Base-by-base conservation (phyloP, 2,797 vertebrate species). In the Perodicticus potto region DNA sequence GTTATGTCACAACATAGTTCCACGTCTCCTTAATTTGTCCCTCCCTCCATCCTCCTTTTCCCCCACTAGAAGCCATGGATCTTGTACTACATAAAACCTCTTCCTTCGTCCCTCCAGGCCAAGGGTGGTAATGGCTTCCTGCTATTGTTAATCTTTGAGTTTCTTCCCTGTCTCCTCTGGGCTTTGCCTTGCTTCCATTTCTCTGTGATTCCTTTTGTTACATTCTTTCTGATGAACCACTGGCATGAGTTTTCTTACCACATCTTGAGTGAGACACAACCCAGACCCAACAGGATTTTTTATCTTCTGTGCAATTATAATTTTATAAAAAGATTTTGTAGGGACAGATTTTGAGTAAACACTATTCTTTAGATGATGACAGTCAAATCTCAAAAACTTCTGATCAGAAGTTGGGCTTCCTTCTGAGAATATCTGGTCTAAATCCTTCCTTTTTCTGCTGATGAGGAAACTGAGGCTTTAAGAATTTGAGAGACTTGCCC, bases 331-430 rank as follows among this genome's bases (percentile, higher is more conserved):
- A 91, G 55, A 82, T 59, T 67, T 43, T 82, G 9, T 37, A 76
- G 82, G 43, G 57, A 14, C 19, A 49, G 65, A 83, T 69, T 69
- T 76, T 8, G 7, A 40, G 12, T 70, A 43, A 83, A 95, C 70
- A 17, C 9, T 17, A 14, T 32, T 89, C 12, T 34, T 57, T 61
- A 77, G 59, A 78, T 0, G 7, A n/a, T 49, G 25, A n/a, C 7
- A 73, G 7, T 70, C 43, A 94, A 78, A 91, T 87, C 45, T 84
- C 32, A 77, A 89, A 83, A 77, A 57, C 7, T 34, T 86, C 29
- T 78, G 10, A 32, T 90, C 23, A 19, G 16, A 83, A 27, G 5
- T 7, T 43, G 29, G 16, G 4, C 34, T 90, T 65, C n/a, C 20
- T 11, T 55, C 61, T n/a, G 53, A 84, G 43, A 40, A 45, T 37